Conservation (phyloP, 2,888 invertebrate genomes). For the Tachystola acroxantha region DNA sequence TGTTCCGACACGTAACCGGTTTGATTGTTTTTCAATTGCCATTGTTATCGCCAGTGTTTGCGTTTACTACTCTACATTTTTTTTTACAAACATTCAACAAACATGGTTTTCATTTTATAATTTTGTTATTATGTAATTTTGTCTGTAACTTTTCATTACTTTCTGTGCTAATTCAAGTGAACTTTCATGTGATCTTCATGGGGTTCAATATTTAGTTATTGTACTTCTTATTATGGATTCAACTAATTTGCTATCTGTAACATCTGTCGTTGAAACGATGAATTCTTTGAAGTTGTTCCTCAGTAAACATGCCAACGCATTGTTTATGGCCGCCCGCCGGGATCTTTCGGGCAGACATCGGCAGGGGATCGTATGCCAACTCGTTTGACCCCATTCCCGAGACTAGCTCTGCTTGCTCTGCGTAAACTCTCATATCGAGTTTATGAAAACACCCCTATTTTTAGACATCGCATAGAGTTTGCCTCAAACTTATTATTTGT, state of each 20-base stretch:
- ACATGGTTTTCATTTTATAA: slow-evolving; percentile 6
- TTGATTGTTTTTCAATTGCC: slow-evolving; percentile 34
- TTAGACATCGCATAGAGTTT: slow-evolving; percentile 51
- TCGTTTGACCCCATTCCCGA: slow-evolving; percentile 68
- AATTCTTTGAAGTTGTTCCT: slow-evolving; percentile 17
- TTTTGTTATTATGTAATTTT: slow-evolving; percentile 7
- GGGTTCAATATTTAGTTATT: too few relatives aligned
- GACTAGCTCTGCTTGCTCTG: slow-evolving; percentile 67
- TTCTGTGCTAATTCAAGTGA: too few relatives aligned
- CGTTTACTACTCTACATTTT: slow-evolving; percentile 18
- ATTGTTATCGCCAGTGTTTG: slow-evolving; percentile 32
- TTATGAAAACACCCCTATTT: slow-evolving; percentile 74
- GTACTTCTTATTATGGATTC: too few relatives aligned
- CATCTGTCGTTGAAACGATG: slow-evolving; percentile 9
- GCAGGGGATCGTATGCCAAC: slow-evolving; percentile 60
- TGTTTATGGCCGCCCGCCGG: slow-evolving; percentile 49
- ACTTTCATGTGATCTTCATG: too few relatives aligned
- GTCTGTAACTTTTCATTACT: too few relatives aligned
- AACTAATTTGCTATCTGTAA: background rate
- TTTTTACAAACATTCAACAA: slow-evolving; percentile 10
- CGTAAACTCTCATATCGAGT: slow-evolving; percentile 69
- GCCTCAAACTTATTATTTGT: slow-evolving; percentile 57
- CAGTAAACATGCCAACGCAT: slow-evolving; percentile 39
- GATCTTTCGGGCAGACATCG: slow-evolving; percentile 40
- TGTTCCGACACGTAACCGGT: slow-evolving; percentile 28